Conservation (phyloP, 1,140 invertebrate species). For the Eriocheir sinensis region DNA sequence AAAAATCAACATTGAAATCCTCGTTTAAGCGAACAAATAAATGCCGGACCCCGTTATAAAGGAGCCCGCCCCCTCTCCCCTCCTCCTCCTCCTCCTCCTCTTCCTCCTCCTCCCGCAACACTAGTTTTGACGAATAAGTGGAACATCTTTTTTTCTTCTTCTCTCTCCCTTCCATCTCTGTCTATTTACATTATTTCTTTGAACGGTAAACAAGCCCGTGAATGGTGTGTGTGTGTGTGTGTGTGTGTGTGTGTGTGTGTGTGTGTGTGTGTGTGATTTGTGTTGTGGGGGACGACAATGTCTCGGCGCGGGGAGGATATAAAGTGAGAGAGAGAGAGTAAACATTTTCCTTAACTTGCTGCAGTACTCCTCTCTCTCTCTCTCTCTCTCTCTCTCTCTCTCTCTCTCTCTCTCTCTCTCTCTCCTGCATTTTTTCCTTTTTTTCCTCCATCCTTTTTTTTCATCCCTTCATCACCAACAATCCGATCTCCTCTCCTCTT, state of each 20-base stretch:
- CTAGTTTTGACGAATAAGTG: neutral
- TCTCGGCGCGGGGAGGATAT: too few species aligned
- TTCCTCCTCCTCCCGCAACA: neutral
- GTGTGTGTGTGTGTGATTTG: neutral
- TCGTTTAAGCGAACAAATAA: neutral
- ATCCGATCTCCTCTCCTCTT: too few species aligned
- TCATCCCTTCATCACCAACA: too few species aligned
- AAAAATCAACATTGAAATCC: neutral
- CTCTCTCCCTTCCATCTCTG: neutral
- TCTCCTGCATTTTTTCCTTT: too few species aligned
- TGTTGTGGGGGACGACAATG: too few species aligned
- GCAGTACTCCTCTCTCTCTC: too few species aligned
- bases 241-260: neutral
- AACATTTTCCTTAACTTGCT: too few species aligned
- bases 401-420: too few species aligned
- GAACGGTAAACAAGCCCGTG: neutral
- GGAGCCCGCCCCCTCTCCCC: too few species aligned
- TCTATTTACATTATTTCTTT: neutral
- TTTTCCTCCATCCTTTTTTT: neutral
- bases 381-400: too few species aligned
- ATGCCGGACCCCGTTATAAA: neutral
- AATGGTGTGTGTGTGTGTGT: neutral
- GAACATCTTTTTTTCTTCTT: constrained; percentile 25
- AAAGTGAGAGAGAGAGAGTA: too few species aligned
- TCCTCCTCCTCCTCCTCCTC: neutral